phyloP scores from a whole-genome alignment of 2,888 invertebrate genomes.

The Cephus nigrinus region DNA sequence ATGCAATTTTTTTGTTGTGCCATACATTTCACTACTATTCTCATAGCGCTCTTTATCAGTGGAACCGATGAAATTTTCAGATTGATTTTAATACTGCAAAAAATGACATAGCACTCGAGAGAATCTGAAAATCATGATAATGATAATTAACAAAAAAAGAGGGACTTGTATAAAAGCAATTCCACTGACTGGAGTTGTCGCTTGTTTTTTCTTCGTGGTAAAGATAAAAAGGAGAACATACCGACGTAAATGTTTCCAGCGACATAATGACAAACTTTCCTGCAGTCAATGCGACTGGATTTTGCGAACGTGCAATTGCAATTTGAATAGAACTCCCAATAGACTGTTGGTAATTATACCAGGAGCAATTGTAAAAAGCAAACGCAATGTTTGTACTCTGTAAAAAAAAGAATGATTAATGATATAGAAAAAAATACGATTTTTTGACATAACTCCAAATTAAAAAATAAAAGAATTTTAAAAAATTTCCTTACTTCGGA shows the following conservation, averaged over 20 bases:
- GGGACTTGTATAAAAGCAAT: too few relatives aligned
- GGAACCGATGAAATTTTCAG: background rate
- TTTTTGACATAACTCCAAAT: background rate
- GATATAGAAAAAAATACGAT: background rate
- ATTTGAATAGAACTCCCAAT: constrained; percentile 16
- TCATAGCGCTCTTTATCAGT: background rate
- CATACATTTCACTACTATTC: background rate
- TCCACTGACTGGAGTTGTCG: background rate
- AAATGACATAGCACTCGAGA: background rate
- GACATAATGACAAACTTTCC: constrained; percentile 20
- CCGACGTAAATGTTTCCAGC: constrained; percentile 26
- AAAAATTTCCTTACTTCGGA: background rate
- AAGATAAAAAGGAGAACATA: background rate
- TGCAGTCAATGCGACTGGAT: constrained; percentile 22
- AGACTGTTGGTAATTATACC: constrained; percentile 20
- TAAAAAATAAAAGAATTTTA: background rate
- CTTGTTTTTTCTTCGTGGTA: background rate
- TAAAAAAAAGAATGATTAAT: background rate
- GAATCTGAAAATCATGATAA: background rate
- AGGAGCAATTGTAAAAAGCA: constrained; percentile 23
- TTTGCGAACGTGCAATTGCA: constrained; percentile 23
- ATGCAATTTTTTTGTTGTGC: background rate
- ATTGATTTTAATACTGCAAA: too few relatives aligned
- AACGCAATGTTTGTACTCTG: constrained; percentile 20
- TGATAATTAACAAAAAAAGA: too few relatives aligned